Conservation (phyloP, 2,797 vertebrate genomes). For the Falco cherrug region DNA sequence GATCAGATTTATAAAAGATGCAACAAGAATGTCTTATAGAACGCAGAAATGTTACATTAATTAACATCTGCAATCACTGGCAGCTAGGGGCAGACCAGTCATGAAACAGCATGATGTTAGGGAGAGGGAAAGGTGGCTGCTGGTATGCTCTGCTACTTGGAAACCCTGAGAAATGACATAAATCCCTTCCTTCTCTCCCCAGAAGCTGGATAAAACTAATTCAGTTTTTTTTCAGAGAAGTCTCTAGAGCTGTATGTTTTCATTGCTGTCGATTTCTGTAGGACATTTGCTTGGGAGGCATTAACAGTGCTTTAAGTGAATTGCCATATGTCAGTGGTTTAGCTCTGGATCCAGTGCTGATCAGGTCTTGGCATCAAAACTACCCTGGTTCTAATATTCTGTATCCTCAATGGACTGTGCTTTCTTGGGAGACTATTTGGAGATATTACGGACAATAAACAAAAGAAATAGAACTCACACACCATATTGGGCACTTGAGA, state of each 20-base stretch:
- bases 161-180: not conserved
- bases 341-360: not conserved
- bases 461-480: not conserved
- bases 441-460: not conserved
- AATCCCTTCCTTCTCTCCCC: not conserved
- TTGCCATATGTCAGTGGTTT: not conserved
- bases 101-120: not conserved
- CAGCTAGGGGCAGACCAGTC: not conserved
- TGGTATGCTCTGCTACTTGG: not conserved
- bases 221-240: not conserved
- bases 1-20: not conserved
- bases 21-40: not conserved
- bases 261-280: not conserved
- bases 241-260: not conserved
- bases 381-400: not conserved
- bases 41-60: not conserved
- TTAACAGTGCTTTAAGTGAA: not conserved
- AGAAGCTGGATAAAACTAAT: not conserved
- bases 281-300: not conserved
- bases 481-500: not conserved
- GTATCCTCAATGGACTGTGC: not conserved
- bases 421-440: not conserved
- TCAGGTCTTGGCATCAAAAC: not conserved
- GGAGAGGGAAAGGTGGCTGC: not conserved
- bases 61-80: not conserved